Conservation (phyloP, 2,797 vertebrate genomes). For the Centroberyx gerrardi region DNA sequence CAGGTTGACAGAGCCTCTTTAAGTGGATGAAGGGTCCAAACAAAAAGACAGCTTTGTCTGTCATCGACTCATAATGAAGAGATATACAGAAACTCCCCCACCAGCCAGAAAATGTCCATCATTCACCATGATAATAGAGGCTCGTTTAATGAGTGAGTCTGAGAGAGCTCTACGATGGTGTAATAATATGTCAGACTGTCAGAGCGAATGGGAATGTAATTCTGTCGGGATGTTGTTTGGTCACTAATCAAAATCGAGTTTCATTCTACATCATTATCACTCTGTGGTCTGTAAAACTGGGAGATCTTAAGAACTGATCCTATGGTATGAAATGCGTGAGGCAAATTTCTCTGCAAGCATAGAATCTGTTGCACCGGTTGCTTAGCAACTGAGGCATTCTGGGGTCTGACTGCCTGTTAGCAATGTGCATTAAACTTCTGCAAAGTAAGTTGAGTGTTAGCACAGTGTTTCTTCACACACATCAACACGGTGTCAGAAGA, state of each 20-base stretch:
- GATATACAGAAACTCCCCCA: slow-evolving; percentile 34
- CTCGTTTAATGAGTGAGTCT: slow-evolving; percentile 50
- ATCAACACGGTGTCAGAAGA: background rate
- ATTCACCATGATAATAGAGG: slow-evolving; percentile 52
- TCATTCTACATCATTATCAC: background rate
- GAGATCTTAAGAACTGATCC: background rate
- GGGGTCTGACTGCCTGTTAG: background rate
- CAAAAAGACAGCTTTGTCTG: slow-evolving; percentile 52
- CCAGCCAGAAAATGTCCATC: slow-evolving; percentile 49
- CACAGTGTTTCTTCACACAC: too few relatives aligned
- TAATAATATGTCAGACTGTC: slow-evolving; percentile 19
- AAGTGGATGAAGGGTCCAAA: slow-evolving; percentile 35
- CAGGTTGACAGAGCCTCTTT: slow-evolving; percentile 28
- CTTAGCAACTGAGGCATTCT: slow-evolving; percentile 1
- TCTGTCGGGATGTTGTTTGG: slow-evolving; percentile 12
- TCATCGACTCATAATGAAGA: slow-evolving; percentile 71
- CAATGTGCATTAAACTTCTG: background rate
- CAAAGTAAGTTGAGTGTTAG: background rate
- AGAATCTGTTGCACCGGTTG: background rate
- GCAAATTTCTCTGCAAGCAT: background rate
- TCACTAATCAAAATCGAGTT: slow-evolving; percentile 6
- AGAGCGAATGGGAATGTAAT: slow-evolving; percentile 30
- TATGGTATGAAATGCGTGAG: background rate
- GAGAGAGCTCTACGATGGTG: background rate
- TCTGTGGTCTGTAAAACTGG: background rate